phyloP scores from a whole-genome alignment of 1,140 invertebrate genomes.

The Medauroidea extradentata region DNA sequence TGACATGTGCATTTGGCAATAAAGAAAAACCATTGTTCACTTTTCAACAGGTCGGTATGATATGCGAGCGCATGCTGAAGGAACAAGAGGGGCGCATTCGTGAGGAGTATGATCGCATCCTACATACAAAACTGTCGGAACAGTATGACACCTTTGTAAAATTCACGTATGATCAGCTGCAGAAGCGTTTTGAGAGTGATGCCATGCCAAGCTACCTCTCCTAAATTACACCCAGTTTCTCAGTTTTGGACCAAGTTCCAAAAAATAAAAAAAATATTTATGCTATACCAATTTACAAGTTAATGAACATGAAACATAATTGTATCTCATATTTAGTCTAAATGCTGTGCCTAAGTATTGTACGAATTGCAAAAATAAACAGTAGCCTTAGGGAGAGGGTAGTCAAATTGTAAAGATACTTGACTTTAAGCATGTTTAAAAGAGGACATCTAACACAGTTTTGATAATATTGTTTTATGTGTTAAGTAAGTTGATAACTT shows the following conservation, averaged over 20 bases:
- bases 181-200: slow-evolving; percentile 70
- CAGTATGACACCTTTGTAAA: slow-evolving; percentile 97
- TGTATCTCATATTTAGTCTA: slow-evolving; percentile 16
- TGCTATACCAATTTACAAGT: neutral
- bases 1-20: slow-evolving; percentile 41
- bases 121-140: slow-evolving; percentile 88
- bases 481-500: no score
- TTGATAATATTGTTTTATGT: no score
- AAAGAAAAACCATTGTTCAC: slow-evolving; percentile 87
- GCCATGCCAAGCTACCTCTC: slow-evolving; percentile 64
- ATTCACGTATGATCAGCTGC: slow-evolving; percentile 95
- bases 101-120: slow-evolving; percentile 88
- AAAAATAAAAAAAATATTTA: neutral
- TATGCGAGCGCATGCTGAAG: slow-evolving; percentile 91
- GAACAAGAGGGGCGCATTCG: slow-evolving; percentile 87
- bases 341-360: slow-evolving; percentile 13
- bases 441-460: no score
- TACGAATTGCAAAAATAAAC: no score
- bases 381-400: no score
- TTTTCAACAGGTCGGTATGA: slow-evolving; percentile 89
- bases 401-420: no score
- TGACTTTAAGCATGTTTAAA: no score
- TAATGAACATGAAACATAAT: slow-evolving; percentile 8
- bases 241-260: neutral
- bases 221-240: neutral